phyloP scores from a whole-genome alignment of 2,113 vertebrate species.

The Phodopus roborovskii region DNA sequence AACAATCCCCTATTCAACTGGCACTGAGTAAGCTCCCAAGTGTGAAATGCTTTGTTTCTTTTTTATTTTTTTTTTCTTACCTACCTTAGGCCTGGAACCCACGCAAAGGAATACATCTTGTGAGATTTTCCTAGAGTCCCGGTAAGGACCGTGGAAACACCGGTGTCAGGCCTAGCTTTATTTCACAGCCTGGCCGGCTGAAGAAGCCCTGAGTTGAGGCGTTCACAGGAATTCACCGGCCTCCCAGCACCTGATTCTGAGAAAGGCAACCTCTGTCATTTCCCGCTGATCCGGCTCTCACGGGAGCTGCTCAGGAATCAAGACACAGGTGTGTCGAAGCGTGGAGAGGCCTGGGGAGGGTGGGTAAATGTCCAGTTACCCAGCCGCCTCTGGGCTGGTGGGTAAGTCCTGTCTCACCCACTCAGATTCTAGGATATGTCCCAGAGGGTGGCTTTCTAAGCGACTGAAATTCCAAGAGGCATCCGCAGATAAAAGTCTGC shows the following conservation, averaged over 20 bases:
- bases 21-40: constrained; percentile 61
- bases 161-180: neutral
- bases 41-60: constrained; percentile 9
- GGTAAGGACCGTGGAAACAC: neutral
- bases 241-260: neutral
- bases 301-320: fast-evolving
- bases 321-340: neutral
- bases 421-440: neutral
- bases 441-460: neutral
- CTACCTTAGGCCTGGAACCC: constrained; percentile 58
- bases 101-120: neutral
- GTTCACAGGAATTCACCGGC: neutral
- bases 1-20: constrained; percentile 73
- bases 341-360: neutral
- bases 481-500: neutral
- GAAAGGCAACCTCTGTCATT: neutral
- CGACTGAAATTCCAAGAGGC: neutral
- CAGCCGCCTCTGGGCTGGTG: neutral
- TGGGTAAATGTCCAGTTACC: neutral
- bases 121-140: constrained; percentile 48
- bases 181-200: neutral
- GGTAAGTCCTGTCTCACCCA: neutral
- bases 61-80: constrained; percentile 54
- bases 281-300: neutral
- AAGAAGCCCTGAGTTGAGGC: neutral